phyloP scores from a whole-genome alignment of 2,113 vertebrate genomes.

The Gulo gulo region DNA sequence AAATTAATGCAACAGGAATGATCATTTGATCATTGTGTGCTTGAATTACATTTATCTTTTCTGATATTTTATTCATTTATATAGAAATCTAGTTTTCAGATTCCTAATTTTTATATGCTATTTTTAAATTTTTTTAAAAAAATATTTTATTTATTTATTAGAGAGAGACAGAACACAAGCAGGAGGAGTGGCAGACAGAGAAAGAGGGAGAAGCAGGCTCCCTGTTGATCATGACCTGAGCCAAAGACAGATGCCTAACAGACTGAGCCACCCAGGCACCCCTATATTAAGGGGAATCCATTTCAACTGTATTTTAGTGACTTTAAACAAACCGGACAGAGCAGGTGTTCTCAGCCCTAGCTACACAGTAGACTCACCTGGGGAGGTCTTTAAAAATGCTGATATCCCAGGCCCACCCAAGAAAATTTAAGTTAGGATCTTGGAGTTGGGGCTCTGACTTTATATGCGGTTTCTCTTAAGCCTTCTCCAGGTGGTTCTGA shows the following conservation, averaged over 20 bases:
- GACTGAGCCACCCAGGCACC: no score
- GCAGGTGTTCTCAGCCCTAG: background rate
- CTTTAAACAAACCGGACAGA: background rate
- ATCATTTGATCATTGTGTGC: background rate
- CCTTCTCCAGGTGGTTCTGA: background rate
- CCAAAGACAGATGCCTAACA: no score
- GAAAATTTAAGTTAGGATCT: constrained; percentile 32
- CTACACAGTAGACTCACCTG: background rate
- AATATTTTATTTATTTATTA: no score
- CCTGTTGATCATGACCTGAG: no score
- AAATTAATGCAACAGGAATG: constrained; percentile 24
- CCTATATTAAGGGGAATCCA: background rate
- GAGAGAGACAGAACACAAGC: no score
- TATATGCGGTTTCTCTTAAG: background rate
- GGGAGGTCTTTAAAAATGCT: background rate
- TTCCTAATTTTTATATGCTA: background rate
- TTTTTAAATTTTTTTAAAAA: background rate
- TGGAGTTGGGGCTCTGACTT: background rate
- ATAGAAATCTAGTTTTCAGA: background rate
- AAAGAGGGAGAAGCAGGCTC: no score
- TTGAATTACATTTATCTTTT: constrained; percentile 2
- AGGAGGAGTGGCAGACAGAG: no score
- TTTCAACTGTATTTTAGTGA: background rate
- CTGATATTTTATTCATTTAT: constrained; percentile 12
- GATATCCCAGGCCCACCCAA: background rate